Evolutionary conservation across 2,113 vertebrate genomes (phyloP).

Genomic region (Vicugna pacos): DNA sequence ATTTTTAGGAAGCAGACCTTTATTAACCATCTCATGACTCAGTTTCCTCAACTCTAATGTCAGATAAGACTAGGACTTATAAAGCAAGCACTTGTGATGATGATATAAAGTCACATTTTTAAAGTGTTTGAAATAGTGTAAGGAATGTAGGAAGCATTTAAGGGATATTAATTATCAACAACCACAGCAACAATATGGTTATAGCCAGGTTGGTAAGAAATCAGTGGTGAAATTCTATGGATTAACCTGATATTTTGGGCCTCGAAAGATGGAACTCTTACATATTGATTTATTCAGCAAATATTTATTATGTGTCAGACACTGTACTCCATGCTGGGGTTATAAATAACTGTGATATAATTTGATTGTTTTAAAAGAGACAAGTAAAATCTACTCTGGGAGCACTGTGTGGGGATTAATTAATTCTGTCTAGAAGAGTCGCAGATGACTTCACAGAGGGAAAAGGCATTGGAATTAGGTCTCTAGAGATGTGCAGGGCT

Average conservation of each 20-base stretch:
- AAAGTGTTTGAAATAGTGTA: neutral
- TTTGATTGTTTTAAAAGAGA: conserved; percentile 71
- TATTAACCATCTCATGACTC: conserved; percentile 12
- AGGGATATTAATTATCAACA: conserved; percentile 15
- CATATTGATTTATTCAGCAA: conserved; percentile 65
- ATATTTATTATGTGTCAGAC: conserved; percentile 66
- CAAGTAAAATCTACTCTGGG: conserved; percentile 50
- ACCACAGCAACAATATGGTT: neutral
- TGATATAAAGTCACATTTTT: neutral
- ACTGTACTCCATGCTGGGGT: neutral
- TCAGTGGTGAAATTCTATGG: neutral
- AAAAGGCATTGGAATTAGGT: conserved; percentile 51
- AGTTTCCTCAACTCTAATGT: conserved; percentile 21
- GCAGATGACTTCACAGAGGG: conserved; percentile 45
- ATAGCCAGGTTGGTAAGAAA: neutral
- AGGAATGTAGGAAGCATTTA: neutral
- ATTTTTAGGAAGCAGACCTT: neutral
- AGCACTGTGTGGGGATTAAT: conserved; percentile 54
- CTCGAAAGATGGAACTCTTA: conserved; percentile 24
- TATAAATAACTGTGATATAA: conserved; percentile 66
- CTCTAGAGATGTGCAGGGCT: conserved; percentile 22
- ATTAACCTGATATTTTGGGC: neutral
- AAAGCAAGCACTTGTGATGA: neutral
- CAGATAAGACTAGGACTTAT: neutral
- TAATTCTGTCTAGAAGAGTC: conserved; percentile 38